These are phyloP conservation scores for Peromyscus nudipes DNA, from an alignment of 2,797 vertebrate species.

Conservation along the genomic window DNA sequence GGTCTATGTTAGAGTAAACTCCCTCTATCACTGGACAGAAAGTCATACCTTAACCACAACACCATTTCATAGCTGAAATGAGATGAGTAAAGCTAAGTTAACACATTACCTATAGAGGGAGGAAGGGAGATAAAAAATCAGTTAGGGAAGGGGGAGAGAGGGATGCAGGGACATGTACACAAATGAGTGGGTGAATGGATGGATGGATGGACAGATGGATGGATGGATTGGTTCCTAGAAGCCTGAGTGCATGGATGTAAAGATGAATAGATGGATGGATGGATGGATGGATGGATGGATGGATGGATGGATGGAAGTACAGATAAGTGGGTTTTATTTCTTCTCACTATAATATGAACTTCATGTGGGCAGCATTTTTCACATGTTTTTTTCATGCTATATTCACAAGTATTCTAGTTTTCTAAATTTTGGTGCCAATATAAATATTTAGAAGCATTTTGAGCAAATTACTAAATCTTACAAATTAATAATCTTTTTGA, in stretches of 20 bases:
- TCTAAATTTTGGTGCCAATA: not conserved
- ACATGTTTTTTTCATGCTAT: not conserved
- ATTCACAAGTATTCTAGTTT: not conserved
- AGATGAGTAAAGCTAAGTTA: not conserved
- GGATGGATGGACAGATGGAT: not conserved
- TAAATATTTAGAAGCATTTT: not conserved
- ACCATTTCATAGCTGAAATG: not conserved
- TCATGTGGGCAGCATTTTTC: not conserved
- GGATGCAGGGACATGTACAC: no score
- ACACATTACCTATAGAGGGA: not conserved
- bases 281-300: not conserved
- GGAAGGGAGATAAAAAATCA: not conserved
- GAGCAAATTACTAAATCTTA: not conserved
- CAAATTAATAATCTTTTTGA: not conserved
- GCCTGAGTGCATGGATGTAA: not conserved
- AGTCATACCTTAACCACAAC: not conserved
- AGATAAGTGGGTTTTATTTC: not conserved
- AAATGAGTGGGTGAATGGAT: not conserved
- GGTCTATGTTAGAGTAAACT: not conserved
- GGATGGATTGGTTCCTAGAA: not conserved
- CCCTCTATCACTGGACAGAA: not conserved
- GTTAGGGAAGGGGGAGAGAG: not conserved
- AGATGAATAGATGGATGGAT: not conserved
- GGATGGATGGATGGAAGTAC: not conserved
- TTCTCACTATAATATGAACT: not conserved